phyloP scores from a whole-genome alignment of 2,113 vertebrate genomes.

The Entelurus aequoreus region DNA sequence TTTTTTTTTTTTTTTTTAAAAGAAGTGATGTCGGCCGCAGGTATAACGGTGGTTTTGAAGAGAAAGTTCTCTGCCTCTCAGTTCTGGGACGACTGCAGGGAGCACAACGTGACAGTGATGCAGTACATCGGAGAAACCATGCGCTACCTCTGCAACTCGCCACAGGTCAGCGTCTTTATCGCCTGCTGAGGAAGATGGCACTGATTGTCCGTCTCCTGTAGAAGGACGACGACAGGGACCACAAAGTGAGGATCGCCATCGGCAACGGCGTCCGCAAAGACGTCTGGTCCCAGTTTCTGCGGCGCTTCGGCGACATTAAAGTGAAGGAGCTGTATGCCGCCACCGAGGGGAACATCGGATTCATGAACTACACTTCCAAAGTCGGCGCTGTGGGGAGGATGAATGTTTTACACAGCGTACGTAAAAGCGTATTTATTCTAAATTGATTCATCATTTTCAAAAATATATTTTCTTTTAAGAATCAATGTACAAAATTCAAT shows the following conservation, averaged over 20 bases:
- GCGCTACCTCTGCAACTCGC: slow-evolving; percentile 81
- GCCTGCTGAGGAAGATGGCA: neutral
- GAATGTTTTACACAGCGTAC: slow-evolving; percentile 70
- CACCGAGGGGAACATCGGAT: slow-evolving; percentile 83
- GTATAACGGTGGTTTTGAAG: slow-evolving; percentile 75
- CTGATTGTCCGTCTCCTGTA: slow-evolving; percentile 29
- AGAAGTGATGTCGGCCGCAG: slow-evolving; percentile 48
- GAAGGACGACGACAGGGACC: slow-evolving; percentile 74
- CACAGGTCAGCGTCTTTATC: slow-evolving; percentile 64
- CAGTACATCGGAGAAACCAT: slow-evolving; percentile 90
- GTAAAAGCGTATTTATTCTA: neutral
- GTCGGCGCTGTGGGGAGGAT: slow-evolving; percentile 77
- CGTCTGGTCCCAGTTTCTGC: slow-evolving; percentile 80
- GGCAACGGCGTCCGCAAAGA: slow-evolving; percentile 81
- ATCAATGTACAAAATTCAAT: too few species aligned
- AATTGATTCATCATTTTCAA: too few species aligned
- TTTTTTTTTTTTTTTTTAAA: too few species aligned
- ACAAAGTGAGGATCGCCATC: slow-evolving; percentile 77
- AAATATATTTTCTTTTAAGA: too few species aligned
- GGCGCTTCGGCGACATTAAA: slow-evolving; percentile 78
- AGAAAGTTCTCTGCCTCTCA: slow-evolving; percentile 87
- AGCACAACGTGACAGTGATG: slow-evolving; percentile 82
- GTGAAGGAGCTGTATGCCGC: slow-evolving; percentile 81
- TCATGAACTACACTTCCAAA: slow-evolving; percentile 82
- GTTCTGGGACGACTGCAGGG: slow-evolving; percentile 91